These are phyloP conservation scores for Heliconius himera DNA, from an alignment of 1,140 invertebrate genomes.

Conservation along the genomic window DNA sequence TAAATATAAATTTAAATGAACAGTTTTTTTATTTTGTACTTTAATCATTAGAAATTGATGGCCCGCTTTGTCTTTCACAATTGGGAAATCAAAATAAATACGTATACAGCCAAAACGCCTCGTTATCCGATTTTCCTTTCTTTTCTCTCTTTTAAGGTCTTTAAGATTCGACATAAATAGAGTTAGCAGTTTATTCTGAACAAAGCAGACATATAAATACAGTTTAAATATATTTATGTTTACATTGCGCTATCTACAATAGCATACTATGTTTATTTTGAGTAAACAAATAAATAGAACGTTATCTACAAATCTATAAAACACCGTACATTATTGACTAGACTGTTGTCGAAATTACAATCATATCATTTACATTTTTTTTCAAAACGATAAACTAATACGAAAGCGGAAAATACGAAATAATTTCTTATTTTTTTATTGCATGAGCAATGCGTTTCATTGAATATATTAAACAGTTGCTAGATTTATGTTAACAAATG, in stretches of 20 bases:
- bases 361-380: background rate
- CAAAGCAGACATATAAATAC: conserved; percentile 16
- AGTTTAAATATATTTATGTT: conserved; percentile 32
- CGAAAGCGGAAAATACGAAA: background rate
- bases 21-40: too few species aligned
- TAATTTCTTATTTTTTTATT: too few species aligned
- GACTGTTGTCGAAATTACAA: conserved; percentile 19
- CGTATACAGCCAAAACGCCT: too few species aligned
- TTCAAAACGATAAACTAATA: background rate
- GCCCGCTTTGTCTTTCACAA: too few species aligned
- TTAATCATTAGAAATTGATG: too few species aligned
- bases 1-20: too few species aligned
- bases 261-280: conserved; percentile 27
- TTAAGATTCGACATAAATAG: background rate
- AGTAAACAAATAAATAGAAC: conserved; percentile 40
- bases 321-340: conserved; percentile 41
- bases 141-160: background rate
- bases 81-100: too few species aligned
- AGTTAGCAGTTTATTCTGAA: conserved; percentile 5
- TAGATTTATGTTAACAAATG: too few species aligned
- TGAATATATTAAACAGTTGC: too few species aligned
- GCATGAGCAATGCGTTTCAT: too few species aligned
- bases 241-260: conserved; percentile 41
- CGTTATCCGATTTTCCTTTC: background rate
- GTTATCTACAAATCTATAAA: conserved; percentile 45